phyloP scores from a whole-genome alignment of 2,113 vertebrate genomes.

The Stigmatopora argus region DNA sequence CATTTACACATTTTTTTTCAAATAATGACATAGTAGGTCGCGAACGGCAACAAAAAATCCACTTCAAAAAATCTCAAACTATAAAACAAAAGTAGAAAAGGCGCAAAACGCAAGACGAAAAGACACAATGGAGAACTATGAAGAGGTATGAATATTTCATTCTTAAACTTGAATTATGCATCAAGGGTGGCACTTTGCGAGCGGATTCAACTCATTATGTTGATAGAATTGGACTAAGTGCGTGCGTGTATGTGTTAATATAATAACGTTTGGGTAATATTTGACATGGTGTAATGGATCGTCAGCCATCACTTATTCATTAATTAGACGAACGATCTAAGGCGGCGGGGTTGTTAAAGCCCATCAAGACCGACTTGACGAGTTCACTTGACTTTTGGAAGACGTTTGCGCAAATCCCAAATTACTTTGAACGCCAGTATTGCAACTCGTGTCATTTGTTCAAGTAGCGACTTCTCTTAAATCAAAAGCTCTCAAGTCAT shows the following conservation, averaged over 20 bases:
- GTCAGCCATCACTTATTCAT: conserved; percentile 55
- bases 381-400: conserved; percentile 22
- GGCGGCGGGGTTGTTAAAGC: conserved; percentile 45
- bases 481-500: neutral
- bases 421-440: neutral
- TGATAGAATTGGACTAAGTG: conserved; percentile 63
- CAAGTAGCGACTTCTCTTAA: neutral
- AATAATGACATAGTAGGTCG: no score
- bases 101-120: no score
- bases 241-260: conserved; percentile 53
- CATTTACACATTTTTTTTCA: no score
- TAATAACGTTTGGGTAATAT: conserved; percentile 69
- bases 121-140: conserved; percentile 30
- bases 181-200: conserved; percentile 57
- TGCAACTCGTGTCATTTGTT: neutral
- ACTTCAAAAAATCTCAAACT: no score
- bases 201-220: conserved; percentile 68
- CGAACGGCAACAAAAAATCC: no score
- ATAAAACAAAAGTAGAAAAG: no score
- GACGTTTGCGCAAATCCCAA: neutral
- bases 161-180: conserved; percentile 69
- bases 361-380: conserved; percentile 32
- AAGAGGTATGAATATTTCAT: conserved; percentile 68
- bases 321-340: conserved; percentile 66
- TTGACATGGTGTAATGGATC: conserved; percentile 60